Evolutionary conservation across 2,888 invertebrate genomes (phyloP).

Genomic region (Chalcosyrphus nemorum): DNA sequence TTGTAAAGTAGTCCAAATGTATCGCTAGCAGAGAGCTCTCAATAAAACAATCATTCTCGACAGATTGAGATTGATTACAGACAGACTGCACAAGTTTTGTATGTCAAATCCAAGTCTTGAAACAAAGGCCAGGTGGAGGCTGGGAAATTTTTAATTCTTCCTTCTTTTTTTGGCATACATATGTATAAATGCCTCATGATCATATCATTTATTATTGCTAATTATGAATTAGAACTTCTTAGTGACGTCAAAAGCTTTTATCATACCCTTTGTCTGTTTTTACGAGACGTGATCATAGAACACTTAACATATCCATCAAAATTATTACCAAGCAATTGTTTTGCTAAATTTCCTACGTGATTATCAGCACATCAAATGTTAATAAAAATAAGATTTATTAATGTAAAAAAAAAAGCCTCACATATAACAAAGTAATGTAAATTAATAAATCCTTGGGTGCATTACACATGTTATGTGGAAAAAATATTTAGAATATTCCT

Average conservation of each 20-base stretch:
- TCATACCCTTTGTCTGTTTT: not conserved
- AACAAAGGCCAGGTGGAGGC: no score
- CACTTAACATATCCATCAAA: not conserved
- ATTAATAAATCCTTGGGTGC: conserved; percentile 10
- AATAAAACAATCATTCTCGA: no score
- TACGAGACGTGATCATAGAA: not conserved
- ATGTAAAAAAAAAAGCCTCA: no score
- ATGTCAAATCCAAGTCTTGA: no score
- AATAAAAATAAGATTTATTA: not conserved
- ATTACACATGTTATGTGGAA: not conserved
- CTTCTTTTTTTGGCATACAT: no score
- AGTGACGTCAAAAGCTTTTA: conserved; percentile 14
- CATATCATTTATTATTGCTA: not conserved
- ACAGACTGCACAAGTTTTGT: no score
- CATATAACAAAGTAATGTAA: not conserved
- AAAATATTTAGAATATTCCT: conserved; percentile 13
- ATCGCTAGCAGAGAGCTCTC: no score
- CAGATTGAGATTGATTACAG: no score
- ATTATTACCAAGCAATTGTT: not conserved
- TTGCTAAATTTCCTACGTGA: not conserved
- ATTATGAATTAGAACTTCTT: conserved; percentile 6
- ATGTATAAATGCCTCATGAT: no score
- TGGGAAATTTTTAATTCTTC: no score
- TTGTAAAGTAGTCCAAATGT: no score
- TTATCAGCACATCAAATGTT: conserved; percentile 1